These are phyloP conservation scores for Chiridota heheva DNA, from an alignment of 35 echinoderm and acorn worm species.

Conservation along the genomic window DNA sequence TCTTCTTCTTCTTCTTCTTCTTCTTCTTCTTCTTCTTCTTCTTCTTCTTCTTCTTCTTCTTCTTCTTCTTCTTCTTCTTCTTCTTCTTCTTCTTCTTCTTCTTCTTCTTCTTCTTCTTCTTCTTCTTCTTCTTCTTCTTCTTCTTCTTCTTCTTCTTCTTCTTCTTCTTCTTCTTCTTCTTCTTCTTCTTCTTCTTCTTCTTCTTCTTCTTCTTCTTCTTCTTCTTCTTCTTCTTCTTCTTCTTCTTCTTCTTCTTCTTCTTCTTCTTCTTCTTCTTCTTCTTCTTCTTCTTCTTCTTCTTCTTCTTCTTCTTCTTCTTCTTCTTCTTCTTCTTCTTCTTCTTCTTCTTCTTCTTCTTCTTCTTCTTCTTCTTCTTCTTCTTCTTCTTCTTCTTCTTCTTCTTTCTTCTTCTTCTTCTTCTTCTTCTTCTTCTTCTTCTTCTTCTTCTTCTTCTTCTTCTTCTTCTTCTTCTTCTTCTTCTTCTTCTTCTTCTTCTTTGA, in stretches of 20 bases:
- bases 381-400: neutral
- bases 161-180: neutral
- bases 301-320: neutral
- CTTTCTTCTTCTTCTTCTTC: conserved; percentile 21
- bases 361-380: conserved; percentile 16
- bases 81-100: neutral
- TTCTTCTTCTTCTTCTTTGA: conserved; percentile 28
- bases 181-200: neutral
- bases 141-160: neutral
- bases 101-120: neutral
- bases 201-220: neutral
- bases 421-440: conserved; percentile 29
- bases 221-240: too few relatives aligned
- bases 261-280: neutral
- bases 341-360: neutral
- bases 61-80: neutral
- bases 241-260: neutral
- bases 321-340: neutral
- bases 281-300: neutral
- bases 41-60: conserved; percentile 23
- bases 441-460: conserved; percentile 37
- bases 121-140: neutral
- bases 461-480: conserved; percentile 31
- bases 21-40: neutral
- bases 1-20: neutral